Conservation (phyloP, 2,888 invertebrate species). For the Philereme vetulata region DNA sequence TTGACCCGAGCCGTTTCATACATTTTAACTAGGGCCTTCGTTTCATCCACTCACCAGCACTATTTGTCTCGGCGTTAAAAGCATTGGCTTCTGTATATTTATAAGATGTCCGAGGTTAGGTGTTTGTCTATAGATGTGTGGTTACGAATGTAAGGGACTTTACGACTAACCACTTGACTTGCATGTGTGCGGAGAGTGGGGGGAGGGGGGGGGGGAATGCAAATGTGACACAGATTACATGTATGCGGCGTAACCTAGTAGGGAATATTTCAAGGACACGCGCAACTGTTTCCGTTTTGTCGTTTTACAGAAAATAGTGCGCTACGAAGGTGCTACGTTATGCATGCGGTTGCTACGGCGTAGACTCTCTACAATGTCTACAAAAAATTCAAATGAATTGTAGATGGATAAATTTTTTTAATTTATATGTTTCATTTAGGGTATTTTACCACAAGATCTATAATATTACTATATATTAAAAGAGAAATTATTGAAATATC, state of each 20-base stretch:
- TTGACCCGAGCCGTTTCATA: conserved; percentile 58
- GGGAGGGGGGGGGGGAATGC: conserved; percentile 2
- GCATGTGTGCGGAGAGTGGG: background rate
- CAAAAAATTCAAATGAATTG: too few relatives aligned
- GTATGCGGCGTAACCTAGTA: background rate
- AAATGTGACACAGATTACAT: conserved; percentile 12
- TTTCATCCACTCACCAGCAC: conserved; percentile 42
- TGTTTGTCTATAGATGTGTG: conserved; percentile 10
- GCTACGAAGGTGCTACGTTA: background rate
- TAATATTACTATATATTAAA: background rate
- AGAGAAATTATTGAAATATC: conserved; percentile 15
- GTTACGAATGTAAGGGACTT: conserved; percentile 14
- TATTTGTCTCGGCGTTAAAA: conserved; percentile 78
- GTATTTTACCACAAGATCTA: too few relatives aligned
- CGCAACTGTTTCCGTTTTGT: background rate
- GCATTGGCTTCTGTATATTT: conserved; percentile 83
- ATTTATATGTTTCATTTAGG: too few relatives aligned
- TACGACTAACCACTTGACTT: conserved; percentile 4
- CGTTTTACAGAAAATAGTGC: background rate
- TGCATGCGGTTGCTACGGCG: background rate
- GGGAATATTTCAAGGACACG: background rate
- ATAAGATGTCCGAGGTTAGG: conserved; percentile 55
- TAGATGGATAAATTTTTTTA: too few relatives aligned
- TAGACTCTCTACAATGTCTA: background rate
- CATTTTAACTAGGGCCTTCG: conserved; percentile 69